These are phyloP conservation scores for Eulemur coronatus DNA, from an alignment of 2,797 vertebrate species.

Conservation along the genomic window DNA sequence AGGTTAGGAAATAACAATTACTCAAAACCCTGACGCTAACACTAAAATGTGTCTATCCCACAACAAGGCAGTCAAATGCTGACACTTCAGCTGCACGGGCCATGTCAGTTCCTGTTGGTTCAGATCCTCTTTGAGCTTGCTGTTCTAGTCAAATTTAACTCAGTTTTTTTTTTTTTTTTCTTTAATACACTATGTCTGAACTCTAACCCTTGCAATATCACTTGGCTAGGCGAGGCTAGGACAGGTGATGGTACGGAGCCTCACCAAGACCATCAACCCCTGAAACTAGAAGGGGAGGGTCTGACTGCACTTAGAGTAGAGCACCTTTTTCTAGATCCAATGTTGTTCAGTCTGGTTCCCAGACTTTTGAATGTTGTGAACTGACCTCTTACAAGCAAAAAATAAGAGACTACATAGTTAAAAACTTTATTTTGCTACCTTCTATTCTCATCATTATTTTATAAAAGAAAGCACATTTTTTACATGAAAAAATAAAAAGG, in stretches of 20 bases:
- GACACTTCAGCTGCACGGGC: constrained; percentile 40
- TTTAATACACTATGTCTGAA: background rate
- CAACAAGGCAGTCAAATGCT: constrained; percentile 46
- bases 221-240: background rate
- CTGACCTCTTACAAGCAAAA: background rate
- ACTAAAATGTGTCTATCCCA: constrained; percentile 48
- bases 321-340: background rate
- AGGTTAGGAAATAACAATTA: constrained; percentile 57
- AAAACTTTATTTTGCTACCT: constrained; percentile 17
- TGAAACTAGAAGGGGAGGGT: background rate
- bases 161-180: background rate
- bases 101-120: constrained; percentile 60
- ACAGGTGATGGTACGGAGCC: background rate
- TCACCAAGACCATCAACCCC: background rate
- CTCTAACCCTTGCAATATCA: background rate
- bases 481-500: constrained; percentile 6
- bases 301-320: background rate
- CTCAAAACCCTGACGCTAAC: constrained; percentile 53
- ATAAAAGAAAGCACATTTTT: background rate
- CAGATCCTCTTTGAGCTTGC: constrained; percentile 52
- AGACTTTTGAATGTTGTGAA: background rate
- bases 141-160: constrained; percentile 49
- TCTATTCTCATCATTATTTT: constrained; percentile 18
- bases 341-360: background rate
- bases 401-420: background rate